These are phyloP conservation scores for Anthrax anthrax DNA, from an alignment of 2,888 invertebrate genomes.

Conservation along the genomic window DNA sequence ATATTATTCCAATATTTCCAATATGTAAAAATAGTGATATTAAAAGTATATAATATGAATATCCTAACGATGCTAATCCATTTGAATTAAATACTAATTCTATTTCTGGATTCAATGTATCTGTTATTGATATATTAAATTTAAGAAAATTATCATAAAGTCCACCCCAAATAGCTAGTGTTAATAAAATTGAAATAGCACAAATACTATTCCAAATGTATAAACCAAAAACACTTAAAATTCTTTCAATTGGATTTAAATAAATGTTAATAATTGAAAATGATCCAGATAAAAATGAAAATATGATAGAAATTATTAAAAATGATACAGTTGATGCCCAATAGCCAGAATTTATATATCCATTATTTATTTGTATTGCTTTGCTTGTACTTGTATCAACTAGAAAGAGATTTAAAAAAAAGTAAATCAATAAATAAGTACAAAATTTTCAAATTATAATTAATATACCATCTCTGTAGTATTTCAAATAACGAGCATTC, in stretches of 20 bases:
- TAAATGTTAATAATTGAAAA: conserved; percentile 44
- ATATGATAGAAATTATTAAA: conserved; percentile 36
- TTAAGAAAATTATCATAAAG: conserved; percentile 24
- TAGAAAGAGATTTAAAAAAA: no score
- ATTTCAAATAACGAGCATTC: no score
- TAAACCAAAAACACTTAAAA: conserved; percentile 35
- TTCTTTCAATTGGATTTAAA: conserved; percentile 42
- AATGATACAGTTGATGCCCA: conserved; percentile 44
- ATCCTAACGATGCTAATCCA: conserved; percentile 28
- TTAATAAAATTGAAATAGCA: conserved; percentile 19
- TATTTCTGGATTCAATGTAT: conserved; percentile 24
- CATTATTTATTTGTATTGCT: neutral
- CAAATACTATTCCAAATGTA: conserved; percentile 46
- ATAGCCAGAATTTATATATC: conserved; percentile 30
- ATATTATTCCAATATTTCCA: conserved; percentile 24
- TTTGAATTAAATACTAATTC: conserved; percentile 15
- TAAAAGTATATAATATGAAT: conserved; percentile 33
- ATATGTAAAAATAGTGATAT: conserved; percentile 13
- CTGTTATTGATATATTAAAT: conserved; percentile 29
- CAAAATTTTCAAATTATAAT: no score
- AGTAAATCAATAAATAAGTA: no score
- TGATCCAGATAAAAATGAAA: conserved; percentile 35
- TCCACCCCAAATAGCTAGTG: conserved; percentile 32
- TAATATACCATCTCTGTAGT: no score
- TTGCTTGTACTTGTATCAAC: no score